A percentile compares a stretch with the other conserved stretches of the same genome.
These are phyloP conservation scores for Holothuria scabra DNA, from an alignment of 53 echinoderm and acorn worm genomes.

Conservation along the genomic window DNA sequence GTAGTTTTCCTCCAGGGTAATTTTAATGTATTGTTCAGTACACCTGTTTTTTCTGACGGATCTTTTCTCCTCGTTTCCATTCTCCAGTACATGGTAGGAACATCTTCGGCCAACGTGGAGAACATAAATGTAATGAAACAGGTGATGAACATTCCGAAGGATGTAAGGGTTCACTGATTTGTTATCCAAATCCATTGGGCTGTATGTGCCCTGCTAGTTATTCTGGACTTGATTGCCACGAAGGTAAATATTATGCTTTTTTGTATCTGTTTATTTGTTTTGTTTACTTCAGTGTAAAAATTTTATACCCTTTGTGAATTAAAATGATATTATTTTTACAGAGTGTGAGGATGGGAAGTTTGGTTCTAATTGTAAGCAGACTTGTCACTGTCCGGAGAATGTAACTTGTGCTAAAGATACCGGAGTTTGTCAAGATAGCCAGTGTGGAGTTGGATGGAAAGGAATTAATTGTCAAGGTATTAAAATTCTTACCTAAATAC, in stretches of 20 bases:
- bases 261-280: too few species aligned
- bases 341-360: constrained; percentile 60
- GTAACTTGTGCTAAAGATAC: constrained; percentile 62
- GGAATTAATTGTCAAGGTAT: constrained; percentile 62
- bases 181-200: constrained; percentile 37
- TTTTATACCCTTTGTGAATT: neutral
- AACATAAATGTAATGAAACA: constrained; percentile 11
- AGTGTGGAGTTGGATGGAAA: constrained; percentile 52
- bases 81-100: constrained; percentile 11
- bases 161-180: constrained; percentile 24
- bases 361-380: constrained; percentile 72
- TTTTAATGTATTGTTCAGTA: too few species aligned
- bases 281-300: too few species aligned
- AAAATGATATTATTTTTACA: neutral
- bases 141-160: neutral
- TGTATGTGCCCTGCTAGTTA: constrained; percentile 31
- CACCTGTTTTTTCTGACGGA: too few species aligned
- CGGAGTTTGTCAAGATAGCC: constrained; percentile 54
- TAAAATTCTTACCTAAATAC: too few species aligned
- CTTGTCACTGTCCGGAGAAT: constrained; percentile 59
- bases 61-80: neutral
- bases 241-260: neutral
- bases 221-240: neutral
- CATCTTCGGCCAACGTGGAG: constrained; percentile 14
- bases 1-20: too few species aligned